Evolutionary conservation across 2,797 vertebrate species (phyloP), one percentile per base, ranked within the genome.

Genomic region (Helicolenus hilgendorfi): DNA sequence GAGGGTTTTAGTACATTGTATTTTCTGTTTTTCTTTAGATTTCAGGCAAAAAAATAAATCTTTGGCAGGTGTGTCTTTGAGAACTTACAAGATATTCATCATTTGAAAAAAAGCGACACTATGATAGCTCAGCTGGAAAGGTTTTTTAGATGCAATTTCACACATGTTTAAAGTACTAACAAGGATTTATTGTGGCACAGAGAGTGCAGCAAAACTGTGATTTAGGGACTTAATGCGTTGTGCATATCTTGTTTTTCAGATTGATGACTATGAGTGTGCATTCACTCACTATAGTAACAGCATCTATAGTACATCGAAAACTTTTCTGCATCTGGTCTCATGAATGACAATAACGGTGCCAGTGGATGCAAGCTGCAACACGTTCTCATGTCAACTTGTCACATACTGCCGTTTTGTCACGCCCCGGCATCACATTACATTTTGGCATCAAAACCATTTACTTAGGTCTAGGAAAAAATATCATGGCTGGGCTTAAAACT

Each of bases 101-200:
- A 10, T n/a, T 68, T 64, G 4, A 35, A 49, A 68, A 69, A 80
- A 33, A 13, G 4, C 3, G 3, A 29, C 18, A 27, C 18, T 45
- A 13, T 27, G 49, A 74, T 62, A 67, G 4, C 18, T 41, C n/a
- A 7, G 72, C 26, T 68, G 24, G 72, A 75, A 70, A 58, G 4
- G 3, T 45, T 53, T 45, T 62, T 56, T 24, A 72, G 33, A 31
- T 60, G 18, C 31, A 65, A 74, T 62, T 87, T 59, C 53, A 69
- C 56, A 62, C n/a, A 36, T 49, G 45, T 53, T 73, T 11, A 49
- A 24, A 63, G n/a, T 26, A 35, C 10, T 27, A 59, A 38, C 29
- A 26, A 4, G 71, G 45, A 77, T 65, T 63, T 45, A 81, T 69
- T 80, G 7, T 63, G 62, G 65, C 72, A 79, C 26, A 79, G 33